Base-by-base conservation (phyloP, 2,888 invertebrate genomes). In the Hermaeophaga mercurialis region DNA sequence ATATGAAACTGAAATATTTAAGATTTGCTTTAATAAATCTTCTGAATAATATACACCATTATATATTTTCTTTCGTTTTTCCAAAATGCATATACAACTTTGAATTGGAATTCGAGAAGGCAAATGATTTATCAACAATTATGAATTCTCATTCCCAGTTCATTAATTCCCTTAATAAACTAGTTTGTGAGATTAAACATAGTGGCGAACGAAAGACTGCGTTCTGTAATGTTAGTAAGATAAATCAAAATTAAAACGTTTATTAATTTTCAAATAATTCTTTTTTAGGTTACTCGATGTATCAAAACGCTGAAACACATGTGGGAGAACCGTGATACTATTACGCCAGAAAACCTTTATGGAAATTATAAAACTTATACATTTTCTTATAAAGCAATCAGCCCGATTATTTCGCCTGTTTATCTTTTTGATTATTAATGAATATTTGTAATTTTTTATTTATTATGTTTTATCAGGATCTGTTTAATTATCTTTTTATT, bases 1-100 rank as follows among this genome's bases (percentile, higher is more conserved):
- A 63, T 12, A 62, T 54, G 48, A 65, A 59, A 34, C 61, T 77
- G 15, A 69, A 74, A 45, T 66, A 67, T 11, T 57, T 75, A 9
- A 68, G 71, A 45, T 78, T 77, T 55, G 66, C 66, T 14, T 56
- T 77, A 22, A 61, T 74, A 1, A 74, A 76, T 55, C 56, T 73
- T 5, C 62, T 76, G 14, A 74, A 72, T 45, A 73, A 65, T 31
- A 64, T 77, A 8, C 76, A 77, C 31, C 77, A 77, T 63, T 77
- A 75, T 54, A 63, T 77, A 6, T 68, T 76, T 22, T 75, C 75
- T 0, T 75, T 71, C 47, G 63, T 74, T 7, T 73, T 71, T 47
- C 61, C 61, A 11, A 73, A 70, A 41, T 64, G 64, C 49, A 53
- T 68, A 4, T 61, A 60, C 11, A 68, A 70, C 45, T 76, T 76